Evolutionary conservation across 2,888 invertebrate species (phyloP), one percentile per base, ranked within the genome.

Genomic region (Eupithecia vulgata): DNA sequence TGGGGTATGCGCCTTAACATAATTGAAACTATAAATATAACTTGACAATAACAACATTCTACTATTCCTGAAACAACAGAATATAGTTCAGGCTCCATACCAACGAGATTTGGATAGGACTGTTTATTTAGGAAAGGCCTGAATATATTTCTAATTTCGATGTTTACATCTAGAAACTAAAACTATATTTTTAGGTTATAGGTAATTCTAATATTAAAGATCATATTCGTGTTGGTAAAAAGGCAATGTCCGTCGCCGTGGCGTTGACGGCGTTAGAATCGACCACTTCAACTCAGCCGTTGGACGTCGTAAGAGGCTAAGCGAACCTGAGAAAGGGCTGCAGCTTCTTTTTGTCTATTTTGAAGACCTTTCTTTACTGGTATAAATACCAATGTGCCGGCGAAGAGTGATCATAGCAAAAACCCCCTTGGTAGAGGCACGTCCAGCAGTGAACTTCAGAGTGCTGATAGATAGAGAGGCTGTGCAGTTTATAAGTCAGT

Each of bases 61-160:
- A 57, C 10, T 40, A 25, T 57, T 66, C 70, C 68, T 68, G 64
- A 70, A 74, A 72, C 65, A 74, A 76, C 73, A 71, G 57, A 68
- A 68, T 69, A 62, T 30, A 76, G 68, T 73, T 40, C 61, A 68
- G 68, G 42, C 61, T 64, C 21, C 5, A 52, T 67, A 61, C 61
- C 61, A 34, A 61, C 66, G 59, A 67, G 57, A 45, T 76, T 71
- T 74, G 59, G 17, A 67, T 70, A 70, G 71, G 73, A 34, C 70
- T 71, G 65, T 68, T 68, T 71, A 34, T 37, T 66, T 68, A 70
- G 59, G 62, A 68, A 17, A 21, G 48, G 17, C 35, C 35, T 67
- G 62, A 70, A 73, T 73, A 40, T 42, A 45, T 62, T 52, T 62
- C 12, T 67, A 35, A 68, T 40, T 57, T 25, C 25, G n/a, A 42